Base-by-base conservation (phyloP, 1,140 invertebrate genomes). In the Drosophila ogumai region DNA sequence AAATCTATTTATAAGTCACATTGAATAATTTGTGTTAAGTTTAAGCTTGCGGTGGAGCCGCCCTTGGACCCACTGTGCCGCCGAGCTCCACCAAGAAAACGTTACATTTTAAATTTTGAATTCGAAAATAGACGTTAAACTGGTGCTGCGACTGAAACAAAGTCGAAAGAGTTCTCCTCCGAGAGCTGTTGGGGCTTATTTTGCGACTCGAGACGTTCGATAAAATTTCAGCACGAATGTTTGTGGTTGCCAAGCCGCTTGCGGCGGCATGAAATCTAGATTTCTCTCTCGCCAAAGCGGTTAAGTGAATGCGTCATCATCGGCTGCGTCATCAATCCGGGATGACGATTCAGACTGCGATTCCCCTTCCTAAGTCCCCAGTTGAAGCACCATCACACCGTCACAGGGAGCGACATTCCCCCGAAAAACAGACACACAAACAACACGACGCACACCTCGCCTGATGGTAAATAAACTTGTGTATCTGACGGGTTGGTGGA, bases 81-180 rank as follows among this genome's bases (percentile, higher is more conserved):
- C 15, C 10, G 19, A 52, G 52, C 38, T 47, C 52, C 25, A 57
- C 38, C 38, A 56, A 49, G 41, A 40, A 63, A 44, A 49, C 82
- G 82, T 85, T 85, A 85, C 64, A 49, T 86, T 85, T 85, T 75
- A 41, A 85, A 85, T 81, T 81, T 86, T 60, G 54, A 81, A 85
- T 85, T 85, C 31, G 32, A 81, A 85, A 72, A 77, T 19, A 28
- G 34, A 72, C 77, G 81, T 69, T 82, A 82, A 61, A 63, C 67
- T 78, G 64, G 44, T 44, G 47, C 25, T 41, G 65, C 7, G 58
- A 38, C 36, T 17, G 43, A 66, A 52, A 63, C 47, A 47, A 43
- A 75, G 65, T 66, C 68, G 41, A 61, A 57, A 65, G 41, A 60
- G 44, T 60, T 69, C 38, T 50, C 32, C 76, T 80, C 47, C 40